phyloP scores from a whole-genome alignment of 2,888 invertebrate genomes.

The Lasioglossum calceatum region DNA sequence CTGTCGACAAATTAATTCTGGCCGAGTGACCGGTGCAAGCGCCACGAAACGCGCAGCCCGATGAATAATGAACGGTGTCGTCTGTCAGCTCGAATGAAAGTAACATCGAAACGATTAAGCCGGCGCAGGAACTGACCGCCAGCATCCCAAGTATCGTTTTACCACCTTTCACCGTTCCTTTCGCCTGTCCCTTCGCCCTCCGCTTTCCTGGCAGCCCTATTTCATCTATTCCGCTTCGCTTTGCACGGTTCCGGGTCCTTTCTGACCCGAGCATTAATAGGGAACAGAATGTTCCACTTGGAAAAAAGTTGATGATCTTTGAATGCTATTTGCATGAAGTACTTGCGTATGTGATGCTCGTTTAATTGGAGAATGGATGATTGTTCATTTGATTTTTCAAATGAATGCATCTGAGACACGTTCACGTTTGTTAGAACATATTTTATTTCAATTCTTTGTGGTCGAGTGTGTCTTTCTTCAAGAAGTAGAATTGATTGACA shows the following conservation, averaged over 20 bases:
- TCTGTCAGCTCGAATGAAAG: slow-evolving; percentile 63
- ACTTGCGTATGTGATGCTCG: background rate
- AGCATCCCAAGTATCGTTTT: slow-evolving; percentile 24
- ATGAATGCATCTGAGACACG: no score
- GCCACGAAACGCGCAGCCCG: slow-evolving; percentile 54
- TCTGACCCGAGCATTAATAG: background rate
- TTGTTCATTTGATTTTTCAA: no score
- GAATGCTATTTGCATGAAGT: background rate
- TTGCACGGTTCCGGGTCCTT: background rate
- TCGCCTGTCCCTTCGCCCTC: background rate
- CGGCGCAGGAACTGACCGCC: slow-evolving; percentile 18
- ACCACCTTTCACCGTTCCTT: slow-evolving; percentile 61
- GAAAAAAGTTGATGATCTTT: background rate
- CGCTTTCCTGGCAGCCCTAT: background rate
- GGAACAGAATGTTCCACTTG: background rate
- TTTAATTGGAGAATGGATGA: background rate
- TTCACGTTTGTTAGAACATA: no score
- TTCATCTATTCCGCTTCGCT: background rate
- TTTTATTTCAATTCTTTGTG: background rate
- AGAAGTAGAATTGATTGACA: background rate
- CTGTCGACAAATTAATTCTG: slow-evolving; percentile 70
- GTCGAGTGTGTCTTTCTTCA: background rate
- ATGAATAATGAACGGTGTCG: slow-evolving; percentile 70
- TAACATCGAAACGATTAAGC: slow-evolving; percentile 66
- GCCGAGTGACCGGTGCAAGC: slow-evolving; percentile 37